Conservation (phyloP, 1,140 invertebrate species). For the Drosophila bocqueti region DNA sequence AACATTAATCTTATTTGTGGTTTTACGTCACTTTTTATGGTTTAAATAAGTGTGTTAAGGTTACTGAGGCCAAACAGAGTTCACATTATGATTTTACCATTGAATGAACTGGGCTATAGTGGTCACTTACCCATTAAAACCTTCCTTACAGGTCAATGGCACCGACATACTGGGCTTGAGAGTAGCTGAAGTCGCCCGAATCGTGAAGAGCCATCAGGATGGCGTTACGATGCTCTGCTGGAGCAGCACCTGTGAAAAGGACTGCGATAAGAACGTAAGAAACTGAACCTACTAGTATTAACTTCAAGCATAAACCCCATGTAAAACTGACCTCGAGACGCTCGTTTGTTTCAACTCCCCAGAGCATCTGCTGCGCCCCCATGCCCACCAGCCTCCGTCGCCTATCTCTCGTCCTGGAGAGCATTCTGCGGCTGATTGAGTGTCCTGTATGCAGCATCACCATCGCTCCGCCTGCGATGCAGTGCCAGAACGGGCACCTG, state of each 20-base stretch:
- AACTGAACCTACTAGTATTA: not conserved
- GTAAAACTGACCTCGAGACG: not conserved
- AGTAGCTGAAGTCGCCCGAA: slow-evolving; percentile 87
- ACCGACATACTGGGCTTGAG: slow-evolving; percentile 87
- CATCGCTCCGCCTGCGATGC: slow-evolving; percentile 87
- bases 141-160: slow-evolving; percentile 86
- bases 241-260: slow-evolving; percentile 85
- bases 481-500: slow-evolving; percentile 89
- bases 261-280: slow-evolving; percentile 85
- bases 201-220: slow-evolving; percentile 85
- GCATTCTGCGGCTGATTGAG: slow-evolving; percentile 87
- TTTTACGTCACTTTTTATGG: not conserved
- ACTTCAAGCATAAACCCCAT: too few relatives aligned
- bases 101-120: not conserved
- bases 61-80: not conserved
- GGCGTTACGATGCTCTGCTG: slow-evolving; percentile 85
- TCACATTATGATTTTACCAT: not conserved
- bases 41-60: not conserved
- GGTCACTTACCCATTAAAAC: not conserved
- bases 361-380: slow-evolving; percentile 86
- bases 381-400: slow-evolving; percentile 86
- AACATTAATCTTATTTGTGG: not conserved
- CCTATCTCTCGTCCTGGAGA: slow-evolving; percentile 85
- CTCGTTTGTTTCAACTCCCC: not conserved
- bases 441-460: slow-evolving; percentile 88